Evolutionary conservation across 1,140 invertebrate genomes (phyloP).

Genomic region (Trichomalopsis sarcophagae): DNA sequence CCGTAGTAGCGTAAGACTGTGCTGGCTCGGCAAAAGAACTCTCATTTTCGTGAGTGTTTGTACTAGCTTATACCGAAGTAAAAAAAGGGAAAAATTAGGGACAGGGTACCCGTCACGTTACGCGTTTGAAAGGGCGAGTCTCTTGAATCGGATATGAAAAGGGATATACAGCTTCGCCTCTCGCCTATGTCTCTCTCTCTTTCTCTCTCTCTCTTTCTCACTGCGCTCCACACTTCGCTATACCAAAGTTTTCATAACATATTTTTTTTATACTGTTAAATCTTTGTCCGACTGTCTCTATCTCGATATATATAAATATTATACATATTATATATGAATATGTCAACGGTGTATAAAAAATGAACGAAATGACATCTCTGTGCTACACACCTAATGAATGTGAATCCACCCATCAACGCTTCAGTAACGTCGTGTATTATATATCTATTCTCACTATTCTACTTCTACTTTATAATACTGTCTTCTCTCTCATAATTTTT

Average conservation of each 20-base stretch:
- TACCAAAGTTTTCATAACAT: slow-evolving; percentile 55
- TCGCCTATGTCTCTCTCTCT: slow-evolving; percentile 66
- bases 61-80: not conserved
- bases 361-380: slow-evolving; percentile 60
- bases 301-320: slow-evolving; percentile 48
- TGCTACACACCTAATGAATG: slow-evolving; percentile 75
- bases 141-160: slow-evolving; percentile 69
- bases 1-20: not conserved
- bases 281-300: slow-evolving; percentile 41
- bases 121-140: slow-evolving; percentile 55
- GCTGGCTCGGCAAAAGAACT: not conserved
- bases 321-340: slow-evolving; percentile 56
- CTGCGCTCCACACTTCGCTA: slow-evolving; percentile 73
- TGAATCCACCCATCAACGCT: slow-evolving; percentile 72
- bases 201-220: slow-evolving; percentile 60
- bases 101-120: not conserved
- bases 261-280: slow-evolving; percentile 36
- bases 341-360: slow-evolving; percentile 68
- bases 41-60: slow-evolving; percentile 11
- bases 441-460: slow-evolving; percentile 48
- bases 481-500: not conserved
- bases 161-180: slow-evolving; percentile 71
- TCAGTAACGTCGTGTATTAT: slow-evolving; percentile 70
- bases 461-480: slow-evolving; percentile 8
- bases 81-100: not conserved